Conservation (phyloP, 2,113 vertebrate species). For the Eubucco bourcierii region DNA sequence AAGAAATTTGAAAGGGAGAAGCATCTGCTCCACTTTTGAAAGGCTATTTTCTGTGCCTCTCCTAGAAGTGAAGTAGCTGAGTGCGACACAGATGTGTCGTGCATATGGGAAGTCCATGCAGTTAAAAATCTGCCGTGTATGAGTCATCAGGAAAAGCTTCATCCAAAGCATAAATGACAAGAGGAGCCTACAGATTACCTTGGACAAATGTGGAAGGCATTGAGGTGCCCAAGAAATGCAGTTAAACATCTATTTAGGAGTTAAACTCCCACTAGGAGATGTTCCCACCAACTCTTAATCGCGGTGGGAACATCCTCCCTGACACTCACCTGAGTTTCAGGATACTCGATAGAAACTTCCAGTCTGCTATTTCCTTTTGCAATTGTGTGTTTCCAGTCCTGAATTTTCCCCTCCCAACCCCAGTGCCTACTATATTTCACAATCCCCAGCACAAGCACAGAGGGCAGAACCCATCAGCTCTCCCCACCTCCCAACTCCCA, state of each 20-base stretch:
- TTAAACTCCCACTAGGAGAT: not conserved
- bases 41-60: not conserved
- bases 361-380: constrained; percentile 16
- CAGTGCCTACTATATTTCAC: not conserved
- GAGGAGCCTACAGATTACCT: not conserved
- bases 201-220: not conserved
- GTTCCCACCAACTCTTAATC: not conserved
- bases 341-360: constrained; percentile 32
- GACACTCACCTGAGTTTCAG: constrained; percentile 60
- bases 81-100: not conserved
- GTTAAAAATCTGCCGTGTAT: not conserved
- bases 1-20: not conserved
- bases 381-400: constrained; percentile 11
- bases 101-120: not conserved
- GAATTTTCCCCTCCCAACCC: constrained; percentile 18
- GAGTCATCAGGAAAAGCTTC: constrained; percentile 20
- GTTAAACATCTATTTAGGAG: not conserved
- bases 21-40: not conserved
- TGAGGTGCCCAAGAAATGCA: constrained; percentile 7
- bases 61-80: not conserved
- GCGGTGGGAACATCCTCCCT: not conserved
- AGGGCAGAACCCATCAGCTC: not conserved
- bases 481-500: constrained; percentile 34
- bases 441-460: not conserved
- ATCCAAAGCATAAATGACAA: not conserved